Percentiles rank a stretch among this genome's conserved stretches.
phyloP scores from a whole-genome alignment of 2,797 vertebrate genomes.

The Muscicapa comitata region DNA sequence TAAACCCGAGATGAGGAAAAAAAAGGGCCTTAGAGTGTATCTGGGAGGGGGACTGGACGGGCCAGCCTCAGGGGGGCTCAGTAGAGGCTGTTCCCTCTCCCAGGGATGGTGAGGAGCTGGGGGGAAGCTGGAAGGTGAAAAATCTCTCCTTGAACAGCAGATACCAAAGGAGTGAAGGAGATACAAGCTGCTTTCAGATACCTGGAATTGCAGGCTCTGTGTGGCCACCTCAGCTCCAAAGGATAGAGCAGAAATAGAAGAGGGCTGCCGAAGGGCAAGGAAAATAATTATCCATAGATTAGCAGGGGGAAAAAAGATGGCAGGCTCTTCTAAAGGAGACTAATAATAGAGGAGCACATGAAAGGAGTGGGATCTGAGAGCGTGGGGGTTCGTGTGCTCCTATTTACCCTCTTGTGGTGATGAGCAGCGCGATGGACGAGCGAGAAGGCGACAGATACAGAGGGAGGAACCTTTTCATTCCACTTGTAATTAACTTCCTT shows the following conservation, averaged over 20 bases:
- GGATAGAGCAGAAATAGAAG: conserved; percentile 29
- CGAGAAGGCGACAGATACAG: not conserved
- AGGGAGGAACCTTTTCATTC: not conserved
- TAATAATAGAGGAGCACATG: conserved; percentile 51
- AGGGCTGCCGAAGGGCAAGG: conserved; percentile 42
- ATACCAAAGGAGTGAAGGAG: not conserved
- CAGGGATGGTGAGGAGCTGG: not conserved
- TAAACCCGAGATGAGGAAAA: conserved; percentile 73
- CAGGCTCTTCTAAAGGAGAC: conserved; percentile 1
- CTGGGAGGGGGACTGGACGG: not conserved
- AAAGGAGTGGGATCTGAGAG: conserved; percentile 36
- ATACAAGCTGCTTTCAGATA: not conserved
- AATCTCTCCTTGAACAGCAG: not conserved
- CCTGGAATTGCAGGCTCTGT: not conserved
- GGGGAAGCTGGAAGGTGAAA: not conserved
- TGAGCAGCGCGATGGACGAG: not conserved
- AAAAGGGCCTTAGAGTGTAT: conserved; percentile 66
- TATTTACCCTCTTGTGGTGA: not conserved
- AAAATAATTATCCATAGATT: conserved; percentile 46
- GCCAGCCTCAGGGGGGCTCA: accelerated
- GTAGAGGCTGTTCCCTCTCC: not conserved
- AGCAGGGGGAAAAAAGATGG: not conserved
- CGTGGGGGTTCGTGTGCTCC: not conserved
- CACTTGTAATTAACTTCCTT: conserved; percentile 18
- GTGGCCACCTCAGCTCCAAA: not conserved